Conservation (phyloP, 2,888 invertebrate species). For the Drosophila acutilabella region DNA sequence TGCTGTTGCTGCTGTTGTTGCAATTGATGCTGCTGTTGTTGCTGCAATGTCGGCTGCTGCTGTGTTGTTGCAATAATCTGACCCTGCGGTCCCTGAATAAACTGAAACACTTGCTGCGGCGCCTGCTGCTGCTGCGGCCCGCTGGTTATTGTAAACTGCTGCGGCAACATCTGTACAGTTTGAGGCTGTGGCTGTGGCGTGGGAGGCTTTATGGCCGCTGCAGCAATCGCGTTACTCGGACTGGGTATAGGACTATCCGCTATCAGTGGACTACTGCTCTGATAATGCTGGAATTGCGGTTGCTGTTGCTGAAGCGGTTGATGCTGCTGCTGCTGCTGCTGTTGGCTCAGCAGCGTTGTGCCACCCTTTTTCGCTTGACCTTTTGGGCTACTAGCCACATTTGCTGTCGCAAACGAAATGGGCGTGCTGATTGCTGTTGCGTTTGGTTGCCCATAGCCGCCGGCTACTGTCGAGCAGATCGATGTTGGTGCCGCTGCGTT, state of each 20-base stretch:
- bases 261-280: slow-evolving; percentile 84
- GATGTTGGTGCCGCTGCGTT: slow-evolving; percentile 76
- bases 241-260: slow-evolving; percentile 85
- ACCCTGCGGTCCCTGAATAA: slow-evolving; percentile 83
- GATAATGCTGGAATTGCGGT: slow-evolving; percentile 82
- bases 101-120: slow-evolving; percentile 81
- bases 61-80: slow-evolving; percentile 80
- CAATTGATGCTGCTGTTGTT: slow-evolving; percentile 55
- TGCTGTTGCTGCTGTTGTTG: slow-evolving; percentile 59
- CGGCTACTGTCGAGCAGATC: slow-evolving; percentile 73
- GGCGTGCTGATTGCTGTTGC: slow-evolving; percentile 84
- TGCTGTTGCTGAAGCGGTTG: slow-evolving; percentile 76
- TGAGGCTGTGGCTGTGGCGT: slow-evolving; percentile 83
- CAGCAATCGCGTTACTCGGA: slow-evolving; percentile 82
- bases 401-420: slow-evolving; percentile 84
- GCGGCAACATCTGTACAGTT: slow-evolving; percentile 83
- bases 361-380: slow-evolving; percentile 85
- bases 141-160: slow-evolving; percentile 79
- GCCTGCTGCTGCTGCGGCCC: slow-evolving; percentile 72
- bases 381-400: slow-evolving; percentile 85
- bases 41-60: slow-evolving; percentile 58
- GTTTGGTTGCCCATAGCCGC: slow-evolving; percentile 84
- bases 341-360: slow-evolving; percentile 72
- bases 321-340: slow-evolving; percentile 79
- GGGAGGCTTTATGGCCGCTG: slow-evolving; percentile 83